Evolutionary conservation across 2,797 vertebrate genomes (phyloP).

Genomic region (Pseudochirops cupreus): DNA sequence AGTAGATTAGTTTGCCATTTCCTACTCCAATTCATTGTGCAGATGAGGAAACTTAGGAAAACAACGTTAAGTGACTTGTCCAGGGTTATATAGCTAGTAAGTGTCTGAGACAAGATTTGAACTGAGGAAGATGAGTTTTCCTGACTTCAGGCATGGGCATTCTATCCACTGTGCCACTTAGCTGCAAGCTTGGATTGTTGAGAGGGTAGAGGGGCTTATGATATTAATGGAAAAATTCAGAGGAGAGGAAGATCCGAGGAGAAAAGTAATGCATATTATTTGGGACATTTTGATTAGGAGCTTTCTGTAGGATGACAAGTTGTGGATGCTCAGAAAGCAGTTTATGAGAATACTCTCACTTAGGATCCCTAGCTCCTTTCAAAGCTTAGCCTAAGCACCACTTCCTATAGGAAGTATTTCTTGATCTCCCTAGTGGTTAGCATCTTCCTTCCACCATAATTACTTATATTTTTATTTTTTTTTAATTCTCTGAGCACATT

Average conservation of each 20-base stretch:
- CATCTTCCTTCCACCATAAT: neutral
- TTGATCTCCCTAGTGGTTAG: neutral
- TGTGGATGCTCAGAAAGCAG: neutral
- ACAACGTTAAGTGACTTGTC: neutral
- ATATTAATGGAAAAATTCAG: neutral
- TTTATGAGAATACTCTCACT: neutral
- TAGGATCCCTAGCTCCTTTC: neutral
- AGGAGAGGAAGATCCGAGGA: neutral
- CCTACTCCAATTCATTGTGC: neutral
- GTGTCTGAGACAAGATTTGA: neutral
- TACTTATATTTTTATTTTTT: neutral
- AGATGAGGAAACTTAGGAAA: neutral
- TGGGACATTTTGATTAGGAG: neutral
- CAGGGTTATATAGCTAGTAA: neutral
- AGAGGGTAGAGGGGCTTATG: neutral
- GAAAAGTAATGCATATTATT: neutral
- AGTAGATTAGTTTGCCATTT: neutral
- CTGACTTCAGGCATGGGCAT: neutral
- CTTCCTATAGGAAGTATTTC: neutral
- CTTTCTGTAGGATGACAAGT: neutral
- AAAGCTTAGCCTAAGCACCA: neutral
- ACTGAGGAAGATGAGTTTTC: neutral
- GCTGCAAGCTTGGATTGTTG: neutral
- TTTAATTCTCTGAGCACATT: neutral
- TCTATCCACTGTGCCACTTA: neutral